Evolutionary conservation across 2,797 vertebrate species (phyloP), one percentile per base, ranked within the genome.

Genomic region (Stomatorhinus walkeri): DNA sequence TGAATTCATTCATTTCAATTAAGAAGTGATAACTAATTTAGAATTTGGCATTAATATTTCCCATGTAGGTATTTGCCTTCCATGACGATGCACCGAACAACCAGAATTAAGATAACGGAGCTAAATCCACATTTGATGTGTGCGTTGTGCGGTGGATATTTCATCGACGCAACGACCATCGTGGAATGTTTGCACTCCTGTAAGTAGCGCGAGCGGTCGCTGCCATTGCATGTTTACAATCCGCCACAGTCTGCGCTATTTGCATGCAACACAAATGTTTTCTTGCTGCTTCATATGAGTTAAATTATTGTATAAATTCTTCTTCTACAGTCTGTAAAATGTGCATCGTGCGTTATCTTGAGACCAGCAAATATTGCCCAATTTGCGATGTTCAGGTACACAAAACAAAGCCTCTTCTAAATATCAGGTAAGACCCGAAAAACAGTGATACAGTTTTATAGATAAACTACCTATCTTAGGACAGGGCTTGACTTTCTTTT

Each of bases 121-220:
- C 97, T 99, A 89, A 99, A 99, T 93, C 98, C 98, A 81, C 98
- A 99, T 92, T 96, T 99, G 91, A 99, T 99, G 97, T 99, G 98
- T 92, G 98, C 99, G 89, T 96, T 99, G 91, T 99, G 98, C 91
- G 98, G 98, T 89, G 98, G 98, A 91, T 97, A 99, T 94, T 99
- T 99, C 96, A 99, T 99, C 79, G 98, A 99, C 90, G 98, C 98
- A 0, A 99, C 98, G 81, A 99, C 98, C 93, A 99, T 99, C 93
- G 99, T 99, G 91, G 98, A 99, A 95, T 99, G 98, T 93, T 96
- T 99, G 88, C 98, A 99, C 95, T 99, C 98, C 92, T 99, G 98
- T 99, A 94, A 98, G 98, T 95, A 92, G 61, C 2, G n/a, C 0
- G 49, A 88, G 6, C 54, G 32, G 36, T 40, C 19, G 52, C 16